Evolutionary conservation across 2,797 vertebrate species (phyloP).

Genomic region (Erethizon dorsatum): DNA sequence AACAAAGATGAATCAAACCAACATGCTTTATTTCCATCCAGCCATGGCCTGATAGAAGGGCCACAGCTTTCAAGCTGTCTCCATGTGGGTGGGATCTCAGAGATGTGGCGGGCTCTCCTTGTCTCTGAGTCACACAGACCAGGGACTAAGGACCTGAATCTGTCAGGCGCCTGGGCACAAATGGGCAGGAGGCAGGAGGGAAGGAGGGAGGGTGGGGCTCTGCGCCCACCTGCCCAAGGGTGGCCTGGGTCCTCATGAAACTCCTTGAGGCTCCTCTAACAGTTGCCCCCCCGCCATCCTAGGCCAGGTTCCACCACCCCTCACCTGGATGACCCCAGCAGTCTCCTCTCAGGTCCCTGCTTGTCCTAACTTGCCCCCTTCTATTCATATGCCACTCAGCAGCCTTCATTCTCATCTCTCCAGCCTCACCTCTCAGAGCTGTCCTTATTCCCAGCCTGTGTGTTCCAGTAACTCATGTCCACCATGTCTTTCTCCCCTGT

Average conservation of each 20-base stretch:
- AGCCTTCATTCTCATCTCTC: not conserved
- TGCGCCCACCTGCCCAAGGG: not conserved
- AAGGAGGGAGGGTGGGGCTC: no score
- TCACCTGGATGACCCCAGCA: not conserved
- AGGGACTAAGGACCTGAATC: not conserved
- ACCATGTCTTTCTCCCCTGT: rapidly evolving
- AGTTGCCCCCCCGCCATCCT: no score
- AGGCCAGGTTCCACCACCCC: not conserved
- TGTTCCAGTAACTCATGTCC: not conserved
- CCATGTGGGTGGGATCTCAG: not conserved
- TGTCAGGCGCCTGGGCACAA: not conserved
- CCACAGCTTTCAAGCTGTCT: not conserved
- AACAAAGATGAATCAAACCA: not conserved
- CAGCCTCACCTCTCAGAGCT: not conserved
- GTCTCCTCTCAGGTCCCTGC: not conserved
- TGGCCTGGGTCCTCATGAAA: not conserved
- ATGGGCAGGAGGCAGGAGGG: not conserved
- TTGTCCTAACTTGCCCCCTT: not conserved
- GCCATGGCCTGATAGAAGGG: not conserved
- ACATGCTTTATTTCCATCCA: not conserved
- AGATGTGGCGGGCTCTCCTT: rapidly evolving
- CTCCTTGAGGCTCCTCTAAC: not conserved
- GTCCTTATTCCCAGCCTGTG: no score
- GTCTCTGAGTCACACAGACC: not conserved
- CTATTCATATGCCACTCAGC: not conserved